Percentiles rank a stretch among this genome's conserved stretches.
These are phyloP conservation scores for Phlogophora meticulosa DNA, from an alignment of 2,888 invertebrate species.

Conservation along the genomic window DNA sequence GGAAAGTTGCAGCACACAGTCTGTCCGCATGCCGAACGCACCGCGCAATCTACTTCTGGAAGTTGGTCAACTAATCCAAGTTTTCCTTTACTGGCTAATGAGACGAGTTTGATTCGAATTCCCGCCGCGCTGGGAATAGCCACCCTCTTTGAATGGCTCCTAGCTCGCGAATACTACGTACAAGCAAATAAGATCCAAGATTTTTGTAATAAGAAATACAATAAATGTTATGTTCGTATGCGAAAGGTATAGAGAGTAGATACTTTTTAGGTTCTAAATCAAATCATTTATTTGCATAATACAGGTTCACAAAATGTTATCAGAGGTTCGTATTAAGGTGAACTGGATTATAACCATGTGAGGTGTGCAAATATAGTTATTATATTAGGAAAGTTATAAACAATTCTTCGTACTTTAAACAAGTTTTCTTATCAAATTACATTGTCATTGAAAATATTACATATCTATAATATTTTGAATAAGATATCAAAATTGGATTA, in stretches of 20 bases:
- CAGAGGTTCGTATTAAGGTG: no score
- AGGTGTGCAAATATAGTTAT: no score
- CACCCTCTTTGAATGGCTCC: constrained; percentile 72
- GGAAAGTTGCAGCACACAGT: constrained; percentile 66
- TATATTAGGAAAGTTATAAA: no score
- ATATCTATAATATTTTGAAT: no score
- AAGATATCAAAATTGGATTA: no score
- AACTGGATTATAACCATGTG: no score
- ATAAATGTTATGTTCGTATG: constrained; percentile 16
- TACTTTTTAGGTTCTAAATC: neutral
- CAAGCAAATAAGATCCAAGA: constrained; percentile 51
- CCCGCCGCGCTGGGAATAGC: constrained; percentile 78
- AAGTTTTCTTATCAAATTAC: no score
- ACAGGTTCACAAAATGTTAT: no score
- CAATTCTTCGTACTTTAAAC: no score
- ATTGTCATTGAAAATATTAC: no score
- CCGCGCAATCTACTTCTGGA: constrained; percentile 77
- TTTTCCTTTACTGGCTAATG: constrained; percentile 89
- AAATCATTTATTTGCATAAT: no score
- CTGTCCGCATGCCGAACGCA: constrained; percentile 74
- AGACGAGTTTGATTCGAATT: constrained; percentile 90
- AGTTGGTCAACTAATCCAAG: constrained; percentile 91
- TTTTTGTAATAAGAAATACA: constrained; percentile 38
- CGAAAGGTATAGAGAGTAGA: neutral
- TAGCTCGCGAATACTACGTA: constrained; percentile 52